A percentile compares a stretch with the other conserved stretches of the same genome.
These are phyloP conservation scores for Tadarida brasiliensis DNA, from an alignment of 2,797 vertebrate genomes.

Conservation along the genomic window DNA sequence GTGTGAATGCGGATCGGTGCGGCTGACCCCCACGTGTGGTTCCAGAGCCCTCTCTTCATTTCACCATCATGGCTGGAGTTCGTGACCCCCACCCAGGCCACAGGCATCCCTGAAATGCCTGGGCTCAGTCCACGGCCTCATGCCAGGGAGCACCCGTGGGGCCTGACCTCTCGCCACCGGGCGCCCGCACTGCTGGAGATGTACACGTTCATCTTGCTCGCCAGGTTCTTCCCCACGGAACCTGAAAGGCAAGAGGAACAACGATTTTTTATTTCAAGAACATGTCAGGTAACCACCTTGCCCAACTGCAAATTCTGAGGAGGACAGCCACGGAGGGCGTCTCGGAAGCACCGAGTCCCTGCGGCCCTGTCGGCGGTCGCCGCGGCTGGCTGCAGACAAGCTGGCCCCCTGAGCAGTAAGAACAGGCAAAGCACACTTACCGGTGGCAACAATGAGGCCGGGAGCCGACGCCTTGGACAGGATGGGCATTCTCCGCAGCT, in stretches of 20 bases:
- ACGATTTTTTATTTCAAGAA: not conserved
- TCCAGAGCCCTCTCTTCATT: not conserved
- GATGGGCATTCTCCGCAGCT: slow-evolving; percentile 96
- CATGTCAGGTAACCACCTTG: not conserved
- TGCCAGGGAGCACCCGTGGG: not conserved
- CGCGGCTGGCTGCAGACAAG: rapidly evolving
- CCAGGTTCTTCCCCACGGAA: slow-evolving; percentile 95
- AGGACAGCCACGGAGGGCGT: not conserved
- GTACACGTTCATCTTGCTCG: slow-evolving; percentile 97
- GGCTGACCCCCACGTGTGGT: not conserved
- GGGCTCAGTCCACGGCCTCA: not conserved
- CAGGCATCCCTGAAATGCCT: not conserved
- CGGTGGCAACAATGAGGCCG: slow-evolving; percentile 96
- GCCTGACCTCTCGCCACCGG: slow-evolving; percentile 96
- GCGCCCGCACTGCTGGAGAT: slow-evolving; percentile 97
- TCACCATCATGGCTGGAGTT: rapidly evolving
- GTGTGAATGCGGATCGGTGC: not conserved
- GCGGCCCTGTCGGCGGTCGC: rapidly evolving
- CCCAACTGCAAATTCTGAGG: not conserved
- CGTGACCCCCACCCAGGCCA: not conserved
- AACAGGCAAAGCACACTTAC: slow-evolving; percentile 83
- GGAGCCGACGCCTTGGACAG: slow-evolving; percentile 98
- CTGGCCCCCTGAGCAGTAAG: too few relatives aligned
- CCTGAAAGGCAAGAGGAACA: slow-evolving; percentile 86
- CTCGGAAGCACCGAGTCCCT: rapidly evolving